Evolutionary conservation across 2,797 vertebrate genomes (phyloP).

Genomic region (Diplodus puntazzo): DNA sequence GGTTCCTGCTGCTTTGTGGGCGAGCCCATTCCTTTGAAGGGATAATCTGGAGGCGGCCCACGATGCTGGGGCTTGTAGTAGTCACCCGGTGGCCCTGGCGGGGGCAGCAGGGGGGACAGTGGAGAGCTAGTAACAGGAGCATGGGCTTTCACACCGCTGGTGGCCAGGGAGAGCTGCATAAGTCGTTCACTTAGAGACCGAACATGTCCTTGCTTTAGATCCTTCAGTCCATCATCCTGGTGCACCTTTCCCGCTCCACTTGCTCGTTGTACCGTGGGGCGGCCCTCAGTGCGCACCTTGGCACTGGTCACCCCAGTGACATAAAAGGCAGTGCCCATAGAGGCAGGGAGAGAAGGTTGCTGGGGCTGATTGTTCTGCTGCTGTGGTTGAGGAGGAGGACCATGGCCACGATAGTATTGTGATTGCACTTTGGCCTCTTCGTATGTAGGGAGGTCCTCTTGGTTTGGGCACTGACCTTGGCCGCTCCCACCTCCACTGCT

Average conservation of each 20-base stretch:
- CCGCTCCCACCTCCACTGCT: slow-evolving; percentile 83
- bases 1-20: slow-evolving; percentile 90
- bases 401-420: slow-evolving; percentile 94
- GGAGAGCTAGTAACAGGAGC: slow-evolving; percentile 93
- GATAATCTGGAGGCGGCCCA: slow-evolving; percentile 97
- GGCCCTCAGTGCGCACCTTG: slow-evolving; percentile 94
- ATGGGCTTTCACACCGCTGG: slow-evolving; percentile 96
- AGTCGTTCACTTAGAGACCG: slow-evolving; percentile 96
- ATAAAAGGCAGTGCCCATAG: slow-evolving; percentile 93
- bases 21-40: slow-evolving; percentile 91
- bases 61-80: slow-evolving; percentile 94
- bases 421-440: slow-evolving; percentile 99
- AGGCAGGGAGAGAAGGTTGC: slow-evolving; percentile 63
- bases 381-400: slow-evolving; percentile 71
- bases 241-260: slow-evolving; percentile 92
- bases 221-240: slow-evolving; percentile 97
- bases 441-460: slow-evolving; percentile 96
- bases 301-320: slow-evolving; percentile 89
- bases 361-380: slow-evolving; percentile 80
- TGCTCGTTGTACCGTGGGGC: slow-evolving; percentile 92
- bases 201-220: slow-evolving; percentile 98
- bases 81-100: slow-evolving; percentile 87
- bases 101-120: slow-evolving; percentile 90
- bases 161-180: slow-evolving; percentile 98
- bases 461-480: slow-evolving; percentile 84